Base-by-base conservation (phyloP, 2,113 vertebrate species). In the Dendrocopos noguchii region DNA sequence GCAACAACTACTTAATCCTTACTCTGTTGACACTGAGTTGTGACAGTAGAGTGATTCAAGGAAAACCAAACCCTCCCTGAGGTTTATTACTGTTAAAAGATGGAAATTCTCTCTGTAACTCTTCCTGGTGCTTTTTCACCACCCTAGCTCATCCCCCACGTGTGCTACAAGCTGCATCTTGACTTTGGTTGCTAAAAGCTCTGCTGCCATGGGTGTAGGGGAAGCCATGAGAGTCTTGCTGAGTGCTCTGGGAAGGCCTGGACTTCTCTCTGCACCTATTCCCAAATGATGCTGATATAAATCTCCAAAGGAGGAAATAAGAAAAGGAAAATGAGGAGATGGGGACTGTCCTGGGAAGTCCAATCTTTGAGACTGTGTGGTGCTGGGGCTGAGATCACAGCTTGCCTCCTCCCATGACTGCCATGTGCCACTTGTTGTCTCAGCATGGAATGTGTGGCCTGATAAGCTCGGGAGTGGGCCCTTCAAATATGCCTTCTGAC, bases 351-450 rank as follows among this genome's bases (percentile, higher is more conserved):
- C 6, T 34, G 57, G 52, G 59, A 28, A 93, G 28, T 7, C 33
- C 17, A 31, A 0, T 22, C 0, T 3, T 7, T 2, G 42, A 39
- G 74, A 15, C 34, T 33, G 36, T 7, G 57, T 0, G 9, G 16
- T 25, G 76, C 34, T 24, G 33, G 50, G 34, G 75, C 55, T 33
- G 29, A 4, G 61, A 9, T 31, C 27, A 46, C 1, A 2, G 5
- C 7, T 17, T 24, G 20, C 36, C 18, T 84, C 2, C 42, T 57
- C 31, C 60, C 2, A 1, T 0, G 12, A 27, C 53, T 71, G 80
- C 22, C 22, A 42, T 0, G 0, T 47, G 59, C 24, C 16, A 1
- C 52, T 29, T 3, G 0, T 3, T 0, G 0, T 5, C 12, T 4
- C 3, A 5, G 34, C 34, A 2, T 3, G 46, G 60, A 59, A 15